phyloP scores from a whole-genome alignment of 2,888 invertebrate species.

The Diploptera punctata region DNA sequence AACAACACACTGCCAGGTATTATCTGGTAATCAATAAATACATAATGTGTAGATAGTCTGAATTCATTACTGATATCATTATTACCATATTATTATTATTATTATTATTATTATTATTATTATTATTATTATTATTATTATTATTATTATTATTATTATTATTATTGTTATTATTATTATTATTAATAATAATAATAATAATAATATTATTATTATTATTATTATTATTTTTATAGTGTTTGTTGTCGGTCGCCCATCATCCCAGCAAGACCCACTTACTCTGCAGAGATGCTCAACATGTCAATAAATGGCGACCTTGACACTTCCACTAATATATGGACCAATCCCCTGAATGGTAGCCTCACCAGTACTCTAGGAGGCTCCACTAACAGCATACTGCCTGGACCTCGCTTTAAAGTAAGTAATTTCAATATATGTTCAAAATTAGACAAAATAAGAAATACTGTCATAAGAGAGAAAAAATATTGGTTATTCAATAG shows the following conservation, averaged over 20 bases:
- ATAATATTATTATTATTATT: neutral
- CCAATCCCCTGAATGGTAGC: constrained; percentile 61
- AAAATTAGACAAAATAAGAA: too few species aligned
- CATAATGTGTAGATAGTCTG: too few species aligned
- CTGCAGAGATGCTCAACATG: constrained; percentile 60
- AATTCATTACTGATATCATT: too few species aligned
- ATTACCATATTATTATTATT: too few species aligned
- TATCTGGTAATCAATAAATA: too few species aligned
- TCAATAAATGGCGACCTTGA: constrained; percentile 50
- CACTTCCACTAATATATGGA: constrained; percentile 70
- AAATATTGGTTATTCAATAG: too few species aligned
- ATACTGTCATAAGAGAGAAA: too few species aligned
- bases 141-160: neutral
- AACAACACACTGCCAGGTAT: too few species aligned
- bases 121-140: neutral
- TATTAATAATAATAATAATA: neutral
- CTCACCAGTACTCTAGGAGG: constrained; percentile 28
- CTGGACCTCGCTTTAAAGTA: constrained; percentile 45
- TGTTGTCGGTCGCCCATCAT: constrained; percentile 85
- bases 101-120: too few species aligned
- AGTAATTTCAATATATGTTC: too few species aligned
- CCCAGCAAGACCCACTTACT: constrained; percentile 75
- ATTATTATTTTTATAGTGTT: constrained; percentile 62
- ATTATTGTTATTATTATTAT: neutral
- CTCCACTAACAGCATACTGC: constrained; percentile 46